Conservation (phyloP, 2,888 invertebrate genomes). For the Hoplodrina blanda region DNA sequence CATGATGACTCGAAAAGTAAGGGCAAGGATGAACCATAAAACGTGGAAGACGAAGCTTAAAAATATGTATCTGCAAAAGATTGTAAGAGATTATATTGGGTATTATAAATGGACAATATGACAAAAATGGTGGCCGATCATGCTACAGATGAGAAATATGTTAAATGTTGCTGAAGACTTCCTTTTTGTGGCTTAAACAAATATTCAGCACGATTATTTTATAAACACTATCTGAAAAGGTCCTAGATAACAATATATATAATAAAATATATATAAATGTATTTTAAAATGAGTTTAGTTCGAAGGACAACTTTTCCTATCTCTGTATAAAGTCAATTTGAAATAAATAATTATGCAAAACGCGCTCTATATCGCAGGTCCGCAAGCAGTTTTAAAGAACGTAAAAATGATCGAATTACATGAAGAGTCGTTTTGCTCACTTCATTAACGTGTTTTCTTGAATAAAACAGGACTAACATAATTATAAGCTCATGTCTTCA, state of each 20-base stretch:
- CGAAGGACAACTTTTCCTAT: conserved; percentile 25
- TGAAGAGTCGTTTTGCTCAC: conserved; percentile 1
- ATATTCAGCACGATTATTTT: background rate
- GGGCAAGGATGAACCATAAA: conserved; percentile 73
- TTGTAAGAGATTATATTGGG: background rate
- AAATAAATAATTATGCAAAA: conserved; percentile 40
- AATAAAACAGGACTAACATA: background rate
- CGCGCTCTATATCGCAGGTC: background rate
- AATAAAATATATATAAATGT: no score
- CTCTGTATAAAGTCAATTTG: conserved; percentile 35
- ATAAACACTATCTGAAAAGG: background rate
- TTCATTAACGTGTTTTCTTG: conserved; percentile 15
- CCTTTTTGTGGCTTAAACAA: background rate
- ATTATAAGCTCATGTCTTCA: background rate
- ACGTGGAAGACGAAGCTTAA: conserved; percentile 73
- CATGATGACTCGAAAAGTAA: conserved; percentile 64
- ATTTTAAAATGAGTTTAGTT: conserved; percentile 11
- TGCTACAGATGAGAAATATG: background rate
- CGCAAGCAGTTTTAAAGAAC: conserved; percentile 6
- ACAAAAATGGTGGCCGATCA: background rate
- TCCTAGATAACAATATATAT: background rate
- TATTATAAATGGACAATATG: background rate
- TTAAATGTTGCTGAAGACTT: no score
- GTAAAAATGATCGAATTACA: conserved; percentile 12
- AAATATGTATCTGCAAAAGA: conserved; percentile 75